phyloP scores from a whole-genome alignment of 1,140 invertebrate genomes.

The Phocides pigmalion region DNA sequence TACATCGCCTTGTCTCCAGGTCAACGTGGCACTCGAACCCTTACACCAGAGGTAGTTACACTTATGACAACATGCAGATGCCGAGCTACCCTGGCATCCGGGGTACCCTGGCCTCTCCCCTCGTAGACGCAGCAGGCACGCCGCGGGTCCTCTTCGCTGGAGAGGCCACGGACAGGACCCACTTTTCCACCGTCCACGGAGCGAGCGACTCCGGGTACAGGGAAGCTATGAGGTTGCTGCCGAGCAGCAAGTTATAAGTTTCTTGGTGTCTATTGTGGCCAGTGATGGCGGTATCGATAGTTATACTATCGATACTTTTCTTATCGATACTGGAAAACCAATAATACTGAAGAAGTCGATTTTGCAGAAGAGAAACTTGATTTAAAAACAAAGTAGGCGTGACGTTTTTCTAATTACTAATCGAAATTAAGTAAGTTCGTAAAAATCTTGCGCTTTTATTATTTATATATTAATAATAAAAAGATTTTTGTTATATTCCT shows the following conservation, averaged over 20 bases:
- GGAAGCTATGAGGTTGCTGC: conserved; percentile 78
- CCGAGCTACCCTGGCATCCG: conserved; percentile 48
- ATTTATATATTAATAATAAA: no score
- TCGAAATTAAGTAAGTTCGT: no score
- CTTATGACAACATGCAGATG: conserved; percentile 50
- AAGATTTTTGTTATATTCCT: no score
- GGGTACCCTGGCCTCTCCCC: conserved; percentile 38
- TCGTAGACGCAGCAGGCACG: conserved; percentile 41
- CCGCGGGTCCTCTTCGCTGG: conserved; percentile 58
- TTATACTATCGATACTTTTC: no score
- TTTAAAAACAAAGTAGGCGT: no score
- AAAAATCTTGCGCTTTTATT: no score
- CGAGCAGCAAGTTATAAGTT: conserved; percentile 39
- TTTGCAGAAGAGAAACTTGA: no score
- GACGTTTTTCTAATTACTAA: no score
- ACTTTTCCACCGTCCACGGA: conserved; percentile 87
- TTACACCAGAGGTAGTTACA: conserved; percentile 55
- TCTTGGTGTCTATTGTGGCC: no score
- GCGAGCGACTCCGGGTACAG: conserved; percentile 84
- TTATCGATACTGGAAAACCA: no score
- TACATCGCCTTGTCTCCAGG: conserved; percentile 36
- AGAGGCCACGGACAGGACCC: conserved; percentile 74
- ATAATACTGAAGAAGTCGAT: no score
- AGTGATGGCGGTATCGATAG: no score
- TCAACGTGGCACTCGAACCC: conserved; percentile 59